Conservation (phyloP, 2,113 vertebrate genomes). For the Thermophis baileyi region DNA sequence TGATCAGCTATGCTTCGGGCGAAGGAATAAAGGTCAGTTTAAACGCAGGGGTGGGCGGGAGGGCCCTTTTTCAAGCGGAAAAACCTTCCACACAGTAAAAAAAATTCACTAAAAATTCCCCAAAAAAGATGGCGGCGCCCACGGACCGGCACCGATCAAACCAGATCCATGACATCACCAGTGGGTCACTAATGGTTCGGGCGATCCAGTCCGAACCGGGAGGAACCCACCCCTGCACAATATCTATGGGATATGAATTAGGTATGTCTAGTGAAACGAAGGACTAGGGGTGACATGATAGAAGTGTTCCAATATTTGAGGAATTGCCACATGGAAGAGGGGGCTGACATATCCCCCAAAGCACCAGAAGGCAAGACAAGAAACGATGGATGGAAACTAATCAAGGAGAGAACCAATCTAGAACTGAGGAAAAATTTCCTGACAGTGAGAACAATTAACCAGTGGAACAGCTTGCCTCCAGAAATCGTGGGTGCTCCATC, state of each 20-base stretch:
- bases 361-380: neutral
- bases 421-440: neutral
- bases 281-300: neutral
- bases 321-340: neutral
- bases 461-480: neutral
- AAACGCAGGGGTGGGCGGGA: no score
- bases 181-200: no score
- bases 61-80: no score
- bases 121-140: no score
- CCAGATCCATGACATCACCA: no score
- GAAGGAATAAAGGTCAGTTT: no score
- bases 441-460: neutral
- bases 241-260: slow-evolving; percentile 12
- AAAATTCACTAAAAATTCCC: no score
- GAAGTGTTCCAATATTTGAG: neutral
- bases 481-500: neutral
- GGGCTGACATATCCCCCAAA: neutral
- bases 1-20: no score
- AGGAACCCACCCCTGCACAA: no score
- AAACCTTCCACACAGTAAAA: no score
- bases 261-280: neutral
- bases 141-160: no score
- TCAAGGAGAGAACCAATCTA: neutral
- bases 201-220: no score
- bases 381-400: neutral